Evolutionary conservation across 2,888 invertebrate genomes (phyloP).

Genomic region (Nebria salina): DNA sequence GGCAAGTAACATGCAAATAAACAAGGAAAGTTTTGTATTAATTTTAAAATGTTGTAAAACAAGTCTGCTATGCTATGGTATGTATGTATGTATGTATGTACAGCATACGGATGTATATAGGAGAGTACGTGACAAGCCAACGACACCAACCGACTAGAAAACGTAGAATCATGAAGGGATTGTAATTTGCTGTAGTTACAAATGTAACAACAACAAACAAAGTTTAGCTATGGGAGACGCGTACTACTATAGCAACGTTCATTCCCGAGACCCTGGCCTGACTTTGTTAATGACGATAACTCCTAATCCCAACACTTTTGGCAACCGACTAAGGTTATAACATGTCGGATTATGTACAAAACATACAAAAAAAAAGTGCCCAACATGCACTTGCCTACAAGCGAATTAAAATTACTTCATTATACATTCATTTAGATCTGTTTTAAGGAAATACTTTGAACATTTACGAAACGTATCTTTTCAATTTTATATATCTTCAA

Average conservation of each 20-base stretch:
- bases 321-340: background rate
- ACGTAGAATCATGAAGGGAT: background rate
- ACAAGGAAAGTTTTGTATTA: background rate
- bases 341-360: background rate
- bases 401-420: slow-evolving; percentile 1
- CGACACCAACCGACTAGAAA: slow-evolving; percentile 1
- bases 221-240: background rate
- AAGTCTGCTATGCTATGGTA: background rate
- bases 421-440: background rate
- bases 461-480: no score
- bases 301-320: slow-evolving; percentile 1
- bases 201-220: background rate
- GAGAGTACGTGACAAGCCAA: background rate
- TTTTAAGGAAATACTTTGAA: no score
- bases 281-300: slow-evolving; percentile 1
- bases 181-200: slow-evolving; percentile 1
- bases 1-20: no score
- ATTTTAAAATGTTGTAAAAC: background rate
- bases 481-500: no score
- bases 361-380: background rate
- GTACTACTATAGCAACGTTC: background rate
- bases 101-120: background rate
- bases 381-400: background rate
- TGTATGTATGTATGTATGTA: no score
- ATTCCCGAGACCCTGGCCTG: background rate